Evolutionary conservation across 2,888 invertebrate genomes (phyloP).

Genomic region (Pterostichus niger): DNA sequence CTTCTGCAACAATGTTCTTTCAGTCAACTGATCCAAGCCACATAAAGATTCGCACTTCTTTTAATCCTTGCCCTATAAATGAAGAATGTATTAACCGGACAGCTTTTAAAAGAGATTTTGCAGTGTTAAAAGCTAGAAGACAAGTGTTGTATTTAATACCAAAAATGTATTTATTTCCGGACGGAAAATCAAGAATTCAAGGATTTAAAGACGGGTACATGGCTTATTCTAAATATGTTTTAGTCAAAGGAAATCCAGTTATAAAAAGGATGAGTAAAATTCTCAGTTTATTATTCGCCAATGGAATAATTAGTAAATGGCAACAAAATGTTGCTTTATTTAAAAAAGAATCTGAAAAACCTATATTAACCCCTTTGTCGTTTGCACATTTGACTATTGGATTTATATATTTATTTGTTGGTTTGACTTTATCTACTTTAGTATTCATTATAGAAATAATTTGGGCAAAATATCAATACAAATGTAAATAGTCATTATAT

Average conservation of each 20-base stretch:
- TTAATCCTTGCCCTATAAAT: neutral
- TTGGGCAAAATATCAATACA: neutral
- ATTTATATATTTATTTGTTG: conserved; percentile 28
- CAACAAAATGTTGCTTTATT: neutral
- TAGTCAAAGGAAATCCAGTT: conserved; percentile 7
- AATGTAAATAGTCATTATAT: conserved; percentile 1
- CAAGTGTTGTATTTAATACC: conserved; percentile 7
- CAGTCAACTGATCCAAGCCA: neutral
- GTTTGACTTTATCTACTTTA: neutral
- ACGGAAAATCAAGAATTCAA: neutral
- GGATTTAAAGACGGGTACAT: neutral
- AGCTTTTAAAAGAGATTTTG: conserved; percentile 51
- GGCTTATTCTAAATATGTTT: neutral
- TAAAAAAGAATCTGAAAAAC: neutral
- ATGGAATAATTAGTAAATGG: conserved; percentile 12
- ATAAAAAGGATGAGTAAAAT: conserved; percentile 2
- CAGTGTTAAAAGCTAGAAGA: conserved; percentile 31
- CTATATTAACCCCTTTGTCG: neutral
- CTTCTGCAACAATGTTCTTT: neutral
- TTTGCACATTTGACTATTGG: neutral
- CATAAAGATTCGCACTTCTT: neutral
- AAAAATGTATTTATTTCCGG: conserved; percentile 7
- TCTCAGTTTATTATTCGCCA: neutral
- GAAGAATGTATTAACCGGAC: conserved; percentile 26
- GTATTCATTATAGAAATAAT: conserved; percentile 26